Conservation (phyloP, 1,140 invertebrate genomes). For the Gonatopus flavifemur region DNA sequence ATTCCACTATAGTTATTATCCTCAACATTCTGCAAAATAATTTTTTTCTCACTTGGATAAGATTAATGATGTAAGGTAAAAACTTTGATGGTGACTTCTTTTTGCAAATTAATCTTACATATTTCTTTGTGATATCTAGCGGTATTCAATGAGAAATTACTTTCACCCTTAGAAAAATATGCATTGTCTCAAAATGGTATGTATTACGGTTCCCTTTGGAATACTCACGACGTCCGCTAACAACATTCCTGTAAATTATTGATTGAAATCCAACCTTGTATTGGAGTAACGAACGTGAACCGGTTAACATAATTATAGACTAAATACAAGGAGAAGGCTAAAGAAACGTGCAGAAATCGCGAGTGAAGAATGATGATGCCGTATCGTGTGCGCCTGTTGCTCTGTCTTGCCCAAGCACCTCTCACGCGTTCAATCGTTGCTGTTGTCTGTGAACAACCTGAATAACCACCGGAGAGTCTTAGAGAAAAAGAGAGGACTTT, state of each 20-base stretch:
- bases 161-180: no score
- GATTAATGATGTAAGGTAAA: constrained; percentile 36
- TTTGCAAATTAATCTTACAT: constrained; percentile 51
- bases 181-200: no score
- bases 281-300: no score
- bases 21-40: constrained; percentile 49
- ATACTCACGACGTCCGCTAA: no score
- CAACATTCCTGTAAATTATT: no score
- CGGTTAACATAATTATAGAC: constrained; percentile 51
- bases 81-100: constrained; percentile 45
- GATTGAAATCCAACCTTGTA: no score
- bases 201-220: no score
- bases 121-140: constrained; percentile 51
- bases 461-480: constrained; percentile 9
- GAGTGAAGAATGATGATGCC: constrained; percentile 50
- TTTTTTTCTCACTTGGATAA: constrained; percentile 37
- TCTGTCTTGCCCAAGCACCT: constrained; percentile 28
- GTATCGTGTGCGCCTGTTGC: constrained; percentile 50
- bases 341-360: constrained; percentile 28
- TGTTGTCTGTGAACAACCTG: constrained; percentile 6
- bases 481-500: constrained; percentile 13
- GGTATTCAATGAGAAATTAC: no score
- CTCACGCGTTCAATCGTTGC: constrained; percentile 20
- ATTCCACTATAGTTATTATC: constrained; percentile 49
- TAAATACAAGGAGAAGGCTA: constrained; percentile 12